A percentile compares a stretch with the other conserved stretches of the same genome.
Evolutionary conservation across 2,888 invertebrate species (phyloP).

Genomic region (Pemphredon lugubris): DNA sequence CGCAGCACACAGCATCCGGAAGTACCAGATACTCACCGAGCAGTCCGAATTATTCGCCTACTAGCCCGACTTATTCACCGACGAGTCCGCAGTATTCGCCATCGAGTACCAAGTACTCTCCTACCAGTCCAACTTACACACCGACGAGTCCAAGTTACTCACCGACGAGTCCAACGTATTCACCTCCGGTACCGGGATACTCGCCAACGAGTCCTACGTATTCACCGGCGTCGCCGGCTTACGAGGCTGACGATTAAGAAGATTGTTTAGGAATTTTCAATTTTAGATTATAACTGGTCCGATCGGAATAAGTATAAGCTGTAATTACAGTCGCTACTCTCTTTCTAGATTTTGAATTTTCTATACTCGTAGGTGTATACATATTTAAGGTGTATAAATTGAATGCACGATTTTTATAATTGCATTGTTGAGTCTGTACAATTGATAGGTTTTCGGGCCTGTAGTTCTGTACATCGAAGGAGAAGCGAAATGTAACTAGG

Average conservation of each 20-base stretch:
- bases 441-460: too few relatives aligned
- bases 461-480: too few relatives aligned
- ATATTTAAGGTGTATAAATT: slow-evolving; percentile 43
- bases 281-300: slow-evolving; percentile 27
- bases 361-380: slow-evolving; percentile 33
- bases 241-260: slow-evolving; percentile 82
- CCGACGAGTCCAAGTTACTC: slow-evolving; percentile 91
- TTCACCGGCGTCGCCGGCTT: slow-evolving; percentile 86
- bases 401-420: slow-evolving; percentile 34
- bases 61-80: slow-evolving; percentile 93
- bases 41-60: slow-evolving; percentile 93
- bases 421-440: background rate
- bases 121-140: slow-evolving; percentile 90
- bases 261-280: slow-evolving; percentile 23
- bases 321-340: slow-evolving; percentile 36
- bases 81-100: slow-evolving; percentile 94
- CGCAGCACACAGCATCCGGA: slow-evolving; percentile 88
- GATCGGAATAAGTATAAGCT: slow-evolving; percentile 40
- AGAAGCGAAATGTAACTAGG: too few relatives aligned
- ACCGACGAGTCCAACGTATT: slow-evolving; percentile 89
- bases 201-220: slow-evolving; percentile 84
- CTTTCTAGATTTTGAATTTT: slow-evolving; percentile 29
- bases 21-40: slow-evolving; percentile 88
- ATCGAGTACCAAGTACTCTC: slow-evolving; percentile 90
- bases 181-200: slow-evolving; percentile 86